A percentile compares a stretch with the other conserved stretches of the same genome.
Conservation (phyloP, 2,888 invertebrate genomes). For the Andricus curvator region DNA sequence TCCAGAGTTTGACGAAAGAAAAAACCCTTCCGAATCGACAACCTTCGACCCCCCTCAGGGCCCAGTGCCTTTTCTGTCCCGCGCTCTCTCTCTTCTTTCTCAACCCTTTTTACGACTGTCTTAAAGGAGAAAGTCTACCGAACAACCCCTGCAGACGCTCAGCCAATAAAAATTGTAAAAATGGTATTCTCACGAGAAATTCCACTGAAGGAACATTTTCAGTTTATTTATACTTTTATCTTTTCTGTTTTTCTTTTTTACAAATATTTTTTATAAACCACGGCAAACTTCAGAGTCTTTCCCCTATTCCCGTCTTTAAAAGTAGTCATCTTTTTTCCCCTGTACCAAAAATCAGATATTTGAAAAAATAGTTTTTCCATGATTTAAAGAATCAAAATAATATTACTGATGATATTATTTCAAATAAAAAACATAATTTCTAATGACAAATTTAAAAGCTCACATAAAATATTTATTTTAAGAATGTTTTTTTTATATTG, state of each 20-base stretch:
- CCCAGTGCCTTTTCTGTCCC: conserved; percentile 15
- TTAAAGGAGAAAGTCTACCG: conserved; percentile 66
- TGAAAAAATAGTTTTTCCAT: too few species aligned
- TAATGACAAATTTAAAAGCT: too few species aligned
- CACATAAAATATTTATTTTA: too few species aligned
- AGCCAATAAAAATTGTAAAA: conserved; percentile 57
- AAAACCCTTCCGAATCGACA: conserved; percentile 49
- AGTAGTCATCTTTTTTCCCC: too few species aligned
- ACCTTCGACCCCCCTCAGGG: conserved; percentile 43
- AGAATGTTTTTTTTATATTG: too few species aligned
- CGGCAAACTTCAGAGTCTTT: too few species aligned
- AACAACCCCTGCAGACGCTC: conserved; percentile 48
- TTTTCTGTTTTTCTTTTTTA: neutral
- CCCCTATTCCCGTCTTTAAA: neutral
- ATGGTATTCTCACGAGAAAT: conserved; percentile 49
- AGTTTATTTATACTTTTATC: conserved; percentile 41
- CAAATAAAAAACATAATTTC: too few species aligned
- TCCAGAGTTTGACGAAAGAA: neutral
- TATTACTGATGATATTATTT: too few species aligned
- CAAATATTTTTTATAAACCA: neutral
- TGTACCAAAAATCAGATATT: too few species aligned
- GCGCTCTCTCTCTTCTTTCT: conserved; percentile 46
- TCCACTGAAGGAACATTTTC: conserved; percentile 43
- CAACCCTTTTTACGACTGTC: conserved; percentile 68
- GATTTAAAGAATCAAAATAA: too few species aligned